Percentiles rank a stretch among this genome's conserved stretches.
Evolutionary conservation across 2,113 vertebrate genomes (phyloP).

Genomic region (Cranoglanis bouderius): DNA sequence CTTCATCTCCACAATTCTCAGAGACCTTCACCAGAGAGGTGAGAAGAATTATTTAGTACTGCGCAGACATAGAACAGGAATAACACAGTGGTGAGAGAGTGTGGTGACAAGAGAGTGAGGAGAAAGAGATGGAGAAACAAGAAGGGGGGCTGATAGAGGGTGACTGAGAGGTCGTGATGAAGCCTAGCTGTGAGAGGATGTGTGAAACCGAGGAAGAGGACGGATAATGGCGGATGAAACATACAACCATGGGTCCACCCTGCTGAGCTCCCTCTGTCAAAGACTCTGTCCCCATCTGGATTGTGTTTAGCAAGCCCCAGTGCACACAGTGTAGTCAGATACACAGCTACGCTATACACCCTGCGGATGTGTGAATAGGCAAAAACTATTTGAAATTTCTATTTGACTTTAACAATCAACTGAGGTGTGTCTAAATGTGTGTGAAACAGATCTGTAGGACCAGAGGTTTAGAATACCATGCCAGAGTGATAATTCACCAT

Average conservation of each 20-base stretch:
- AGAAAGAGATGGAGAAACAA: background rate
- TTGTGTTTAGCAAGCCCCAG: constrained; percentile 40
- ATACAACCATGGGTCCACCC: background rate
- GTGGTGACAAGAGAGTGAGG: background rate
- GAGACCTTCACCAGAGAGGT: constrained; percentile 24
- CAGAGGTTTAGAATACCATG: background rate
- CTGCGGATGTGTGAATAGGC: background rate
- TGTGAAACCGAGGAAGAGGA: background rate
- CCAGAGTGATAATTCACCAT: no score
- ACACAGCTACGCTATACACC: background rate
- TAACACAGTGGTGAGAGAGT: background rate
- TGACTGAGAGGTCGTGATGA: constrained; percentile 1
- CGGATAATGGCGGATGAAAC: constrained; percentile 1
- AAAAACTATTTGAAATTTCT: background rate
- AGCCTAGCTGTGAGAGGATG: background rate
- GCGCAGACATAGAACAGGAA: background rate
- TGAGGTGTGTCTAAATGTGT: background rate
- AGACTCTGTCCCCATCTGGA: constrained; percentile 50
- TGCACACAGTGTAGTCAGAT: constrained; percentile 7
- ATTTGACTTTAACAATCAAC: background rate
- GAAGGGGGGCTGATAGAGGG: background rate
- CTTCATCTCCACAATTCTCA: background rate
- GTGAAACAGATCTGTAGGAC: background rate
- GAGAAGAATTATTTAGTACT: constrained; percentile 19
- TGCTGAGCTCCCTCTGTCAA: constrained; percentile 28